Conservation (phyloP, 1,140 invertebrate genomes). For the Asobara japonica region DNA sequence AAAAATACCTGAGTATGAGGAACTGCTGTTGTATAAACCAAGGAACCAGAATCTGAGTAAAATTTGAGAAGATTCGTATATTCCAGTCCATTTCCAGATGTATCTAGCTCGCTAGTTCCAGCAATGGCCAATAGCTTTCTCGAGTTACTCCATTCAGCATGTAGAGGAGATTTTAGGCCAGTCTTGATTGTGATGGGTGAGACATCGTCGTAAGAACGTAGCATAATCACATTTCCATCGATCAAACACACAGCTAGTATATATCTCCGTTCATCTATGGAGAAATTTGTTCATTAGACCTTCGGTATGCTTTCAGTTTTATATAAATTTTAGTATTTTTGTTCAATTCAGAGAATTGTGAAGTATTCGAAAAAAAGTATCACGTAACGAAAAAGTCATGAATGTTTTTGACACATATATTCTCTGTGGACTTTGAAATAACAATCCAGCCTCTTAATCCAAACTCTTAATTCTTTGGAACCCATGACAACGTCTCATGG, state of each 20-base stretch:
- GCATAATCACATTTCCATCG: slow-evolving; percentile 87
- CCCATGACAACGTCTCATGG: too few species aligned
- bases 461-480: too few species aligned
- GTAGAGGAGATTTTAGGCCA: slow-evolving; percentile 79
- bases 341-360: too few species aligned
- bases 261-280: slow-evolving; percentile 70
- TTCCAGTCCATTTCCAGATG: slow-evolving; percentile 63
- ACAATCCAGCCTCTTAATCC: too few species aligned
- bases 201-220: slow-evolving; percentile 93
- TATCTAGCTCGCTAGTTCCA: slow-evolving; percentile 71
- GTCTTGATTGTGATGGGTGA: slow-evolving; percentile 87
- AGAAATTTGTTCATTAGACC: slow-evolving; percentile 8
- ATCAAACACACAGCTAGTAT: slow-evolving; percentile 89
- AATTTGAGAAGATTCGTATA: slow-evolving; percentile 81
- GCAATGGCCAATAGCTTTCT: slow-evolving; percentile 91
- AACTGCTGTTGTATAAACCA: slow-evolving; percentile 80
- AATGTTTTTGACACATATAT: too few species aligned
- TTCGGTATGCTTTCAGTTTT: too few species aligned
- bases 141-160: slow-evolving; percentile 97
- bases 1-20: slow-evolving; percentile 76
- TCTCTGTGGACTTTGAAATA: too few species aligned
- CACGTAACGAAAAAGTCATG: too few species aligned
- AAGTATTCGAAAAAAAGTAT: too few species aligned
- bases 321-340: too few species aligned
- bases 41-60: slow-evolving; percentile 78